Evolutionary conservation across 2,888 invertebrate species (phyloP), one percentile per base, ranked within the genome.

Genomic region (Ectobius pallidus): DNA sequence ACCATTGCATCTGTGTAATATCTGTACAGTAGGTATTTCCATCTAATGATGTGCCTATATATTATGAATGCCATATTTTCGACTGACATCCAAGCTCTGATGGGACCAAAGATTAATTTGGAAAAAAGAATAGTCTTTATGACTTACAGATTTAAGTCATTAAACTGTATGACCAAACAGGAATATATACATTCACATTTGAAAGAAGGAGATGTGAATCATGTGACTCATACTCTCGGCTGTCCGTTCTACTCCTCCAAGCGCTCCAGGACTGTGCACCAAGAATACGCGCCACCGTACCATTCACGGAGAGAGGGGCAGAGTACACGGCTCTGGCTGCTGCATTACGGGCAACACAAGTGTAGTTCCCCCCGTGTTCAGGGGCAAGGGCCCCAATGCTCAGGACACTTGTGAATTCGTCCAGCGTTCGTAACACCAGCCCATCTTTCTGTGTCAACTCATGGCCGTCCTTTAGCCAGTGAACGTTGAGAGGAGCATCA

Each of bases 381-480:
- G 86, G 86, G 69, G 84, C 82, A 71, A 87, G 86, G 74, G 83
- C 82, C 75, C 83, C 81, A 77, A 87, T 86, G 80, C 83, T 84
- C 74, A 87, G 82, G 67, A 81, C 78, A 74, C 80, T 80, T 44
- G 80, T 80, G 77, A 80, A 81, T 69, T 79, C 78, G 75, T 81
- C 81, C 65, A 80, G 77, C 18, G 78, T 77, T 44, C 82, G 81
- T 22, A 80, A 78, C 62, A 76, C 62, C 30, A 75, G 62, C n/a
- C 75, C 72, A 27, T 67, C 68, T 20, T 69, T 69, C 70, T 82
- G 80, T 49, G 83, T 82, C 73, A 88, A 82, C 1, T 84, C 82
- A 39, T 82, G 80, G 46, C 85, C 86, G 78, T 88, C 86, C 81
- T 88, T 87, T 69, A 82, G 79, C 85, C 85, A 86, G 27, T 78